phyloP scores from a whole-genome alignment of 1,140 invertebrate genomes.

The Micrasema longulum region DNA sequence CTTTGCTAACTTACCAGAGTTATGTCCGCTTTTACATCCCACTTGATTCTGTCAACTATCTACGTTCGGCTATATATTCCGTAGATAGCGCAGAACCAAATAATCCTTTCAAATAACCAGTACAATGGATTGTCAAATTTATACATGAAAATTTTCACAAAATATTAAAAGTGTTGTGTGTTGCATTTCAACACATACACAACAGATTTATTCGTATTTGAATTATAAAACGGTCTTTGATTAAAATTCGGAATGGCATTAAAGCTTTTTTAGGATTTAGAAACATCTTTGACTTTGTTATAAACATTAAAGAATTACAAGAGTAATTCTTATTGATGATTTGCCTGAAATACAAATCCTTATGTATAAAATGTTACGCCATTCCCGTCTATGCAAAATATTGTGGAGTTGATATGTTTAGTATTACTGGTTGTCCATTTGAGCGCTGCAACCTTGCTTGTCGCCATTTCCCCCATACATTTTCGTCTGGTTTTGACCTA shows the following conservation, averaged over 20 bases:
- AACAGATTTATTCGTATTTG: constrained; percentile 13
- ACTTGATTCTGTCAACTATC: constrained; percentile 14
- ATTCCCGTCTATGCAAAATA: constrained; percentile 44
- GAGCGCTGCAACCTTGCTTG: constrained; percentile 53
- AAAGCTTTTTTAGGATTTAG: not conserved
- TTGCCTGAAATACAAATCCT: not conserved
- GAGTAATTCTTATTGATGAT: not conserved
- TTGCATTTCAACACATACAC: constrained; percentile 4
- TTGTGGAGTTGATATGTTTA: constrained; percentile 55
- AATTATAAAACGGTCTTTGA: constrained; percentile 37
- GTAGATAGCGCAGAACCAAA: constrained; percentile 15
- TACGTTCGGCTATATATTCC: constrained; percentile 9
- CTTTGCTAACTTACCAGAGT: constrained; percentile 3
- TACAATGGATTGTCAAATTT: constrained; percentile 32
- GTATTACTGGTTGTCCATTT: constrained; percentile 54
- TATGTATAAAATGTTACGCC: constrained; percentile 27
- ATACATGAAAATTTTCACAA: constrained; percentile 20
- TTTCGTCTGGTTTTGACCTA: constrained; percentile 55
- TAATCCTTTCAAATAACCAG: constrained; percentile 29
- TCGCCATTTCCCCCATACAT: constrained; percentile 54
- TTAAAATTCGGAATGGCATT: constrained; percentile 36
- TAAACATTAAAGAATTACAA: not conserved
- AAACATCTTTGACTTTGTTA: not conserved
- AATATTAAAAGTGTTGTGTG: not conserved
- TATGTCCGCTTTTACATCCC: constrained; percentile 4